These are phyloP conservation scores for Ictidomys tridecemlineatus DNA, from an alignment of 2,113 vertebrate species.

Conservation along the genomic window DNA sequence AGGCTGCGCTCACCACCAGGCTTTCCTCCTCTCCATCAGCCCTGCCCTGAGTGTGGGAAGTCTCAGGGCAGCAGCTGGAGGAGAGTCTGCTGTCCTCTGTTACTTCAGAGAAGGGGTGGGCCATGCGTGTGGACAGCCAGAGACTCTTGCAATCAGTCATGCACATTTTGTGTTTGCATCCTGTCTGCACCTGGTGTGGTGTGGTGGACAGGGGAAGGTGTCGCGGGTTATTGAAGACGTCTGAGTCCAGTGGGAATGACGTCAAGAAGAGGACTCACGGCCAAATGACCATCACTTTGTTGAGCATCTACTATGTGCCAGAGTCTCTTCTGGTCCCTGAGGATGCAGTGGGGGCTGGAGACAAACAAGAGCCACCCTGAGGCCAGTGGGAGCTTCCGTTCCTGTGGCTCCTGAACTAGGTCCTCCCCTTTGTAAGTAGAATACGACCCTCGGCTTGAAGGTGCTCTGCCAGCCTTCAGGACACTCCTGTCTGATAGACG, in stretches of 20 bases:
- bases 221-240: background rate
- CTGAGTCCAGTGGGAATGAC: background rate
- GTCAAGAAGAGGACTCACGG: background rate
- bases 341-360: background rate
- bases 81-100: background rate
- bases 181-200: no score
- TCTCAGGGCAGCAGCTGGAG: background rate
- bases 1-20: accelerated
- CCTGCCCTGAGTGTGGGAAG: background rate
- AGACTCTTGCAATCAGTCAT: no score
- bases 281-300: background rate
- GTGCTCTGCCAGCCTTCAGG: background rate
- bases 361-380: background rate
- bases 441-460: background rate
- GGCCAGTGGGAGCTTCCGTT: background rate
- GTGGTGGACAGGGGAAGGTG: background rate
- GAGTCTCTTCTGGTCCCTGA: background rate
- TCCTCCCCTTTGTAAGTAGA: background rate
- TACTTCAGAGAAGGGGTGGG: background rate
- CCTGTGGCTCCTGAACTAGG: background rate
- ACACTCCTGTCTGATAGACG: background rate
- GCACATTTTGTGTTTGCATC: no score
- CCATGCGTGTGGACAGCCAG: no score
- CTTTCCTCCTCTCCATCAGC: accelerated
- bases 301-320: background rate